Evolutionary conservation across 2,888 invertebrate genomes (phyloP).

Genomic region (Andrena chrysosceles): DNA sequence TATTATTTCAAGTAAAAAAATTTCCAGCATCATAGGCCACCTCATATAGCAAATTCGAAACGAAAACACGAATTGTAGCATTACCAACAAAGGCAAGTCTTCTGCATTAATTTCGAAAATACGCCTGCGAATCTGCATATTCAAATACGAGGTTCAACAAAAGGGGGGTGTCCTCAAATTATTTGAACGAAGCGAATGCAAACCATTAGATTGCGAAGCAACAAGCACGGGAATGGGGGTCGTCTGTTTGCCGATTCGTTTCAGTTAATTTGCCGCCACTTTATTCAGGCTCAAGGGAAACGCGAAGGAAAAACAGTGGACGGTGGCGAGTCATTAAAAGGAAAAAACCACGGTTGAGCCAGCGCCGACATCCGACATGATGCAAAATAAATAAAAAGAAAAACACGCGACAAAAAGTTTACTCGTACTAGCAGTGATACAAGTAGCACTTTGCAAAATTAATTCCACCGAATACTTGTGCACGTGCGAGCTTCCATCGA

Average conservation of each 20-base stretch:
- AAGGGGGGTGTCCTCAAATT: background rate
- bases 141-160: conserved; percentile 28
- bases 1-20: no score
- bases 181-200: conserved; percentile 15
- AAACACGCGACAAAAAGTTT: conserved; percentile 5
- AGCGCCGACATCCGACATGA: background rate
- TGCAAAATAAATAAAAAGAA: conserved; percentile 14
- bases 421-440: background rate
- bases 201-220: conserved; percentile 30
- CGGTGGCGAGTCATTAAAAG: background rate
- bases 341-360: background rate
- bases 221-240: conserved; percentile 33
- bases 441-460: conserved; percentile 35
- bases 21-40: no score
- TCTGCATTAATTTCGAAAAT: conserved; percentile 22
- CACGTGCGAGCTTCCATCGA: conserved; percentile 18
- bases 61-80: background rate
- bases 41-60: background rate
- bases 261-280: conserved; percentile 33
- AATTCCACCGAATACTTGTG: conserved; percentile 23
- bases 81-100: background rate
- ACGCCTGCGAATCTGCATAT: conserved; percentile 11
- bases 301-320: background rate
- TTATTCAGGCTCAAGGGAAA: conserved; percentile 7
- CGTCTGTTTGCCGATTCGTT: conserved; percentile 32